phyloP scores from a whole-genome alignment of 2,888 invertebrate genomes.

The Hymenopus coronatus region DNA sequence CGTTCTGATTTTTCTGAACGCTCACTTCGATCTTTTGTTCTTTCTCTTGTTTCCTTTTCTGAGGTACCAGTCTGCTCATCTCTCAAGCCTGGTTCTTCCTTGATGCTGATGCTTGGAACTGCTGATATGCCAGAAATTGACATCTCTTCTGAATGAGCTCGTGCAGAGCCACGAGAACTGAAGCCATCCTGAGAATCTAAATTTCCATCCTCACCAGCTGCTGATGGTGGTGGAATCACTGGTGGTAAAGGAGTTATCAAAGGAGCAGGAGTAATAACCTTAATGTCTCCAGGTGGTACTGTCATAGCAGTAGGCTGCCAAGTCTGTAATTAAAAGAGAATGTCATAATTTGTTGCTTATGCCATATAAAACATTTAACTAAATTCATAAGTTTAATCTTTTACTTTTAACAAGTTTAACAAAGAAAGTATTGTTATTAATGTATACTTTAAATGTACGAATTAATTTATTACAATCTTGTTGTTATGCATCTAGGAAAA shows the following conservation, averaged over 20 bases:
- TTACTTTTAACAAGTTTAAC: neutral
- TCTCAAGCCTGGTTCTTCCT: constrained; percentile 20
- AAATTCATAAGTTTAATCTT: neutral
- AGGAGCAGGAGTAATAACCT: constrained; percentile 59
- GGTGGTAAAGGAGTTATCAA: constrained; percentile 42
- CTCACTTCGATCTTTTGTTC: constrained; percentile 48
- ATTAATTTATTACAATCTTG: neutral
- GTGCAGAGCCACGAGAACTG: constrained; percentile 16
- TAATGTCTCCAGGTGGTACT: constrained; percentile 53
- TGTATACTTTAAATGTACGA: neutral
- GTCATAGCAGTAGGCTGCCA: constrained; percentile 47
- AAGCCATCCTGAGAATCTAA: constrained; percentile 30
- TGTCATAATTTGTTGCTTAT: neutral
- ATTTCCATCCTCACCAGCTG: constrained; percentile 30
- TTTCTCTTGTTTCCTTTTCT: constrained; percentile 26
- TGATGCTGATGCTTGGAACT: neutral
- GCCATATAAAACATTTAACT: neutral
- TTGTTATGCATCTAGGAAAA: no score
- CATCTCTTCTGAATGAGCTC: constrained; percentile 24
- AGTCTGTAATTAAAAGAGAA: constrained; percentile 39
- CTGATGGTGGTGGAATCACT: constrained; percentile 40
- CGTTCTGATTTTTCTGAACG: constrained; percentile 59
- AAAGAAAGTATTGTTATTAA: neutral
- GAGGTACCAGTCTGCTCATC: neutral
- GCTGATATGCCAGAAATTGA: neutral